Evolutionary conservation across 2,797 vertebrate genomes (phyloP), one percentile per base, ranked within the genome.

Genomic region (Muscicapa striata): DNA sequence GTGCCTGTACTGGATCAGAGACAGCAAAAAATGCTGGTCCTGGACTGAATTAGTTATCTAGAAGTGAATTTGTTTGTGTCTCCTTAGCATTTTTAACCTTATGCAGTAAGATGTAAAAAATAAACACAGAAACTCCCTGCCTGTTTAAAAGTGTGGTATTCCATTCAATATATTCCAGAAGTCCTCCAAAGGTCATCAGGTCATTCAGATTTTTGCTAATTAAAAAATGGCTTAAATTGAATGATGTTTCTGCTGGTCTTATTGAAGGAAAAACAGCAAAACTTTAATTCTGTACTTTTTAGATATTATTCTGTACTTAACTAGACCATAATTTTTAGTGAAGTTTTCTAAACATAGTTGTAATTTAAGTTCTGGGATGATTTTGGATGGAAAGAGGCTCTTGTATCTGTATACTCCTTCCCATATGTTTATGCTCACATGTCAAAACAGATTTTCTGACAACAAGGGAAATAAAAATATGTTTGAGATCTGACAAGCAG

Each of bases 1-100:
- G 74, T 84, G 43, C 18, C 15, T 94, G 29, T 30, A 64, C 62
- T 61, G 45, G 32, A 86, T 83, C 36, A 95, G 89, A n/a, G 45
- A 89, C 34, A 61, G 85, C 58, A 92, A 57, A 75, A 95, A 55
- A 76, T 87, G 83, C 91, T 94, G 84, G 48, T 93, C 36, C 54
- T 87, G 80, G 63, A 49, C 55, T 78, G 51, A 94, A 90, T 88
- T 91, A 48, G 18, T 52, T 92, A 58, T 93, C 93, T 89, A 41
- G 24, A 80, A 80, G 15, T 76, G 43, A 80, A 89, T 93, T 95
- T 93, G 34, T 83, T 91, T 93, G 62, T 90, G 41, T 66, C 73
- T 81, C 45, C 51, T 90, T 84, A 61, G 82, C 5, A 1, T 29
- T 23, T 79, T 96, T 96, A 92, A 80, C 18, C 15, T 84, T 64